These are phyloP conservation scores for Sebastiscus tertius DNA, from an alignment of 2,797 vertebrate species.

Conservation along the genomic window DNA sequence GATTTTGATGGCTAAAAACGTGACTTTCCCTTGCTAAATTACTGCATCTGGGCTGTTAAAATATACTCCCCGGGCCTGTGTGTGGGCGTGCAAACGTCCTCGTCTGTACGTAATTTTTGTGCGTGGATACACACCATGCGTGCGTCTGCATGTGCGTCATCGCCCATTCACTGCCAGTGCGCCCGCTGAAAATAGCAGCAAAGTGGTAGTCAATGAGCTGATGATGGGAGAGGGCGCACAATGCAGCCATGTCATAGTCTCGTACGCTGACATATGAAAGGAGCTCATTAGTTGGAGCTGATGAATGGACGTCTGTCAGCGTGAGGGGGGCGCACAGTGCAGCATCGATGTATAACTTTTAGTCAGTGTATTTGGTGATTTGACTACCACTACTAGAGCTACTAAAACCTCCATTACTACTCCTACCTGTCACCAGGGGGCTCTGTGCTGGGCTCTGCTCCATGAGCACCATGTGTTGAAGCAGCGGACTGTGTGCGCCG, in stretches of 20 bases:
- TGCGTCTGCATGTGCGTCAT: conserved; percentile 60
- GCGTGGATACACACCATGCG: conserved; percentile 8
- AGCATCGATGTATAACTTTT: conserved; percentile 6
- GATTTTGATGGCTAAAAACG: background rate
- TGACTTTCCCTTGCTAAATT: background rate
- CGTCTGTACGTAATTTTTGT: background rate
- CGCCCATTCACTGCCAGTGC: conserved; percentile 53
- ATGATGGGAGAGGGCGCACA: conserved; percentile 66
- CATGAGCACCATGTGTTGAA: conserved; percentile 97
- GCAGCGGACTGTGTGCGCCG: conserved; percentile 88
- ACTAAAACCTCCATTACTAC: background rate
- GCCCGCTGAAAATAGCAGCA: conserved; percentile 60
- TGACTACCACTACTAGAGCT: background rate
- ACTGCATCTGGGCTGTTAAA: background rate
- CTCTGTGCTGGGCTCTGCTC: conserved; percentile 91
- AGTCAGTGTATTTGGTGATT: background rate
- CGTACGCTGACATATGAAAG: conserved; percentile 64
- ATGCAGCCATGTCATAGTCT: conserved; percentile 60
- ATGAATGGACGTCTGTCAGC: conserved; percentile 72
- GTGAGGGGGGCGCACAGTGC: conserved; percentile 24
- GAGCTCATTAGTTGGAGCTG: conserved; percentile 70
- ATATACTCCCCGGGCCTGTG: background rate
- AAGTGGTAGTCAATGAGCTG: conserved; percentile 46
- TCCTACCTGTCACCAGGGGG: conserved; percentile 89
- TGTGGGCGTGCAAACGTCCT: conserved; percentile 29